Base-by-base conservation (phyloP, 2,888 invertebrate species). In the Aphelenchoides bicaudatus region DNA sequence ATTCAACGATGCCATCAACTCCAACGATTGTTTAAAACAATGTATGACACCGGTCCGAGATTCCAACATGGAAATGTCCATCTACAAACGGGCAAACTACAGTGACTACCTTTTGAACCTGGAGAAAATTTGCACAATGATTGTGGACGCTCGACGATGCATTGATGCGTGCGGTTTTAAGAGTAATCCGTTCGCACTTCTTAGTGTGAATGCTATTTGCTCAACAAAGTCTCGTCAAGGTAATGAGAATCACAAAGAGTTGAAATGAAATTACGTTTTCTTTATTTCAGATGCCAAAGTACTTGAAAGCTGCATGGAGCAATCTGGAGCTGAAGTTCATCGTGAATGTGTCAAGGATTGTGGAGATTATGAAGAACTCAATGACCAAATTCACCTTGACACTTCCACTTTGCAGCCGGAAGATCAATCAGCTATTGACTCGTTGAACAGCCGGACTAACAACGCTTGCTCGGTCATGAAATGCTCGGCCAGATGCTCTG, bases 121-220 rank as follows among this genome's bases (percentile, higher is more conserved):
- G 29, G 58, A 59, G 28, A 4, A 27, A 25, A 49, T 49, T 51
- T 59, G 59, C 37, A 49, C 30, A 13, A 25, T 59, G 28, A 48
- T 59, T 37, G 8, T 19, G 23, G 37, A 28, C n/a, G 61, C 59
- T 2, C 61, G 49, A 19, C 31, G 19, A 10, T 59, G 59, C 57
- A 50, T 59, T 29, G 59, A 59, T n/a, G 37, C 13, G 6, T 59
- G 59, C 28, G 59, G 58, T 1, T 39, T 59, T 27, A n/a, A n/a
- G 16, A 38, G 56, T 16, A 59, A 59, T 49, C 59, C 59, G 25
- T 59, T 59, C 46, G 58, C 48, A 6, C 28, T 59, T 48, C 38
- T 48, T 23, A 28, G 34, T 29, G 39, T 59, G 28, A 59, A 39
- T 19, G 39, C 21, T 37, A 25, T 38, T 16, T 59, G 59, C 39